phyloP scores from a whole-genome alignment of 2,113 vertebrate species.

The Xiphophorus hellerii region DNA sequence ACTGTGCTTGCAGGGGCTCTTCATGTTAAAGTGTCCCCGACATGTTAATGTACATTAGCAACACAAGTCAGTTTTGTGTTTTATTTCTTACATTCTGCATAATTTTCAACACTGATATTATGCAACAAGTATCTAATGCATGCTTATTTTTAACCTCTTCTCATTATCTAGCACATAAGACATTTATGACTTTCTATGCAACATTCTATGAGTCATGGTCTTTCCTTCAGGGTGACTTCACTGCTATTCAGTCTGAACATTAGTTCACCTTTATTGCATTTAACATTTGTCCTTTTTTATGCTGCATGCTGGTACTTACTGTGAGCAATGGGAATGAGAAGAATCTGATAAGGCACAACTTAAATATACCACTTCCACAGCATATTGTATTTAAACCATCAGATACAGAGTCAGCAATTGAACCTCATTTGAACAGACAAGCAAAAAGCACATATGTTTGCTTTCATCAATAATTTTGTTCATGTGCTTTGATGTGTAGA shows the following conservation, averaged over 20 bases:
- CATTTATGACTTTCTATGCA: background rate
- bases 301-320: constrained; percentile 14
- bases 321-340: constrained; percentile 4
- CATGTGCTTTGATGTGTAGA: background rate
- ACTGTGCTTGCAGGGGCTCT: background rate
- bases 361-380: constrained; percentile 26
- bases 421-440: constrained; percentile 18
- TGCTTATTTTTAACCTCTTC: background rate
- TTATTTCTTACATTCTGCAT: background rate
- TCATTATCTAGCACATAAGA: background rate
- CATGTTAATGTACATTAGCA: constrained; percentile 27
- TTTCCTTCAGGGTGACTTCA: background rate
- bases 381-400: constrained; percentile 13
- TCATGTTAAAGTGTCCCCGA: constrained; percentile 6
- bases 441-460: constrained; percentile 4
- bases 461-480: background rate
- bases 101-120: background rate
- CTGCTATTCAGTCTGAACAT: constrained; percentile 2
- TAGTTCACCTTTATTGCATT: background rate
- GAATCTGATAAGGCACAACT: constrained; percentile 6
- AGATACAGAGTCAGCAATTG: constrained; percentile 32
- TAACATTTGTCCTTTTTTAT: background rate
- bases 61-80: background rate
- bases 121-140: background rate
- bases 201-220: background rate